phyloP scores from a whole-genome alignment of 2,888 invertebrate genomes.

The Eilema griseolum region DNA sequence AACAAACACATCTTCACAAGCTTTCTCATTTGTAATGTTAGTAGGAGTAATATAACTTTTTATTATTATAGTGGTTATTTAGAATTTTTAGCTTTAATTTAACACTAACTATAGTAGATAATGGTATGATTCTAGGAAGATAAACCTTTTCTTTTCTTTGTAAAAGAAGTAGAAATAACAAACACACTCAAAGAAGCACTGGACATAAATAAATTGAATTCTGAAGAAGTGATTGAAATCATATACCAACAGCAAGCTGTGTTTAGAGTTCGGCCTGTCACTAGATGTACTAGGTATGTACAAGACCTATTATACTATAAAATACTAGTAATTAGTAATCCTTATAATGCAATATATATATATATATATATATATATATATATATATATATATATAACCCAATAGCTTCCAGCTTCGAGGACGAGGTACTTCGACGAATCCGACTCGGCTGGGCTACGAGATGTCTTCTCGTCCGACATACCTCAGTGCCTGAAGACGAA shows the following conservation, averaged over 20 bases:
- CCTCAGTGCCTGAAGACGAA: no score
- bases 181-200: constrained; percentile 91
- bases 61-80: no score
- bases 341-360: no score
- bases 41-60: no score
- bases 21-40: neutral
- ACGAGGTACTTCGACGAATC: no score
- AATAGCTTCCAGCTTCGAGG: no score
- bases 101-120: neutral
- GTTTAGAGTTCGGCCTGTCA: constrained; percentile 96
- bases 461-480: no score
- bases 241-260: constrained; percentile 99
- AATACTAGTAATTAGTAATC: no score
- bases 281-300: constrained; percentile 94
- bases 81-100: neutral
- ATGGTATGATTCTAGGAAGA: constrained; percentile 87
- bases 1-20: neutral
- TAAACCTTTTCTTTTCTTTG: constrained; percentile 94
- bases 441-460: no score
- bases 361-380: no score
- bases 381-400: no score
- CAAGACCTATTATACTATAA: neutral
- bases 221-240: constrained; percentile 96
- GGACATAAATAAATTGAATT: constrained; percentile 89
- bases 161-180: constrained; percentile 95